Base-by-base conservation (phyloP, 37 sponge, comb jelly and placozoan species). In the Cliona cf. orientalis region DNA sequence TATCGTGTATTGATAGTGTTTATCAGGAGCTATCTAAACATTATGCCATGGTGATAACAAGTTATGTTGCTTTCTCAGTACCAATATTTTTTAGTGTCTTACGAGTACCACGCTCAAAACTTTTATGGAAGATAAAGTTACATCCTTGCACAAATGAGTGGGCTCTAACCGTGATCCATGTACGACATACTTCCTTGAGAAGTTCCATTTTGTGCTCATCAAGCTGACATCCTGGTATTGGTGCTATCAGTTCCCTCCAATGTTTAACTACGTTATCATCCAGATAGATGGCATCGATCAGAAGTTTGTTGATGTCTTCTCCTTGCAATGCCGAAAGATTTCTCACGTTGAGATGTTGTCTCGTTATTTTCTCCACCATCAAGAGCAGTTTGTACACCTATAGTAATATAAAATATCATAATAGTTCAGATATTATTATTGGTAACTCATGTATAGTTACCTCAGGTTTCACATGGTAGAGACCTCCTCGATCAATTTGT, bases 401-500 rank as follows among this genome's bases (percentile, higher is more conserved):
- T n/a, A n/a, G n/a, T n/a, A n/a, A n/a, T n/a, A n/a, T n/a, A n/a
- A n/a, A n/a, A n/a, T n/a, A n/a, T n/a, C n/a, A n/a, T n/a, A n/a
- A n/a, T n/a, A n/a, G n/a, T n/a, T n/a, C n/a, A n/a, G n/a, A n/a
- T n/a, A n/a, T n/a, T n/a, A n/a, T n/a, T n/a, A n/a, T n/a, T n/a
- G n/a, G n/a, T n/a, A n/a, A n/a, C n/a, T n/a, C n/a, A n/a, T n/a
- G n/a, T 25, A 35, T 14, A 66, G 3, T 66, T 45, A 71, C 72
- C 58, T 74, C 22, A 26, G 22, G 39, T 21, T 74, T 74, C 11
- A 74, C 34, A 32, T 74, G 74, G 37, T 55, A 74, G 22, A 74
- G 58, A 22, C 74, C 74, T 38, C 74, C 74, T 26, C 58, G 28
- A 46, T 74, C 74, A 55, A 74, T 74, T 36, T 31, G 37, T 5